Percentiles rank a stretch among this genome's conserved stretches.
Conservation (phyloP, 2,113 vertebrate species). For the Oncorhynchus tshawytscha region DNA sequence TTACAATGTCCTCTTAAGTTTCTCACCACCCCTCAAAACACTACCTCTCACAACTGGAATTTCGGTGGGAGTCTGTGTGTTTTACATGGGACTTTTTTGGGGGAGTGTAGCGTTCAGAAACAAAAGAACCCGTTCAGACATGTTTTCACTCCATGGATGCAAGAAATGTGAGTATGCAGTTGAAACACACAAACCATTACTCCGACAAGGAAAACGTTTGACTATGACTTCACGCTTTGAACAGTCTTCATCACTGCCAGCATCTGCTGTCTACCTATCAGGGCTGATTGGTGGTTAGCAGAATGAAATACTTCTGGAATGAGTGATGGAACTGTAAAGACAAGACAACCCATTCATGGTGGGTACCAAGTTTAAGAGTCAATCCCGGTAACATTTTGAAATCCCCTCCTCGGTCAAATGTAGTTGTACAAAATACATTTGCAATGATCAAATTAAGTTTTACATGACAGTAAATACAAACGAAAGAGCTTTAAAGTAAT, state of each 20-base stretch:
- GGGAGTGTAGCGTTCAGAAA: constrained; percentile 25
- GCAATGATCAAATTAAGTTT: too few relatives aligned
- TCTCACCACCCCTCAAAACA: constrained; percentile 25
- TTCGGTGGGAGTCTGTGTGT: constrained; percentile 32
- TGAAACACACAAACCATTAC: constrained; percentile 41
- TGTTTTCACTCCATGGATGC: constrained; percentile 38
- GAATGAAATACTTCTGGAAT: neutral
- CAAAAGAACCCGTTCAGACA: constrained; percentile 55
- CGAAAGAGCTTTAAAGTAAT: too few relatives aligned
- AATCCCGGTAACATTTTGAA: neutral
- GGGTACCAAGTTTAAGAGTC: neutral
- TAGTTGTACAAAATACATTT: too few relatives aligned
- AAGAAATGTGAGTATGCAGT: constrained; percentile 58
- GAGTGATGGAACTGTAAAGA: neutral
- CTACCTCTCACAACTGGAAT: constrained; percentile 45
- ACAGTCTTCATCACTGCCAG: constrained; percentile 40
- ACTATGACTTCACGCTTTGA: constrained; percentile 25
- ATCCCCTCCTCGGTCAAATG: neutral
- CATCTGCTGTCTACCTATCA: constrained; percentile 16
- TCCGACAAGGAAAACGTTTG: constrained; percentile 32
- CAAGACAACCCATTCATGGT: neutral
- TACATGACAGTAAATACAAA: too few relatives aligned
- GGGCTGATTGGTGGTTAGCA: neutral
- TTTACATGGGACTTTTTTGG: constrained; percentile 25
- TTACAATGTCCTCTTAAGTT: neutral